phyloP scores from a whole-genome alignment of 2,797 vertebrate genomes.

The Liparis tanakae region DNA sequence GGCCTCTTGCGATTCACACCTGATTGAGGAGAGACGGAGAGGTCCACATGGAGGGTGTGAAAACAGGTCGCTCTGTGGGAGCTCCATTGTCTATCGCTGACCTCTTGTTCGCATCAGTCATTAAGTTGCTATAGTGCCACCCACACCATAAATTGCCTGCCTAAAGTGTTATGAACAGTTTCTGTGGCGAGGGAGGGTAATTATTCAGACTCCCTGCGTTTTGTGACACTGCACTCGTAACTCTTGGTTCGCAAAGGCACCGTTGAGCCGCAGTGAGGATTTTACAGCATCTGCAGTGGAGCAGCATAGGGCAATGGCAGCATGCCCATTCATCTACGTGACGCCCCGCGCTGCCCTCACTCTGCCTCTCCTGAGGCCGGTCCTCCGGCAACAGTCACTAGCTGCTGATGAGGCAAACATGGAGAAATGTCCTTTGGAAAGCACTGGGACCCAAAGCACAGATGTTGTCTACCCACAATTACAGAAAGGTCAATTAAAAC shows the following conservation, averaged over 20 bases:
- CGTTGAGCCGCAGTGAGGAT: slow-evolving; percentile 32
- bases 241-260: slow-evolving; percentile 41
- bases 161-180: slow-evolving; percentile 65
- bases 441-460: slow-evolving; percentile 53
- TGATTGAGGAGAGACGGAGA: slow-evolving; percentile 34
- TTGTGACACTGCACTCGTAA: slow-evolving; percentile 45
- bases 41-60: slow-evolving; percentile 45
- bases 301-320: slow-evolving; percentile 47
- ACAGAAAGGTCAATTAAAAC: slow-evolving; percentile 56
- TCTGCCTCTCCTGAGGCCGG: slow-evolving; percentile 27
- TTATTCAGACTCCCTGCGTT: slow-evolving; percentile 55
- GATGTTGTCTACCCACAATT: slow-evolving; percentile 71
- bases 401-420: slow-evolving; percentile 60
- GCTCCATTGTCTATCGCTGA: slow-evolving; percentile 30
- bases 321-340: slow-evolving; percentile 33
- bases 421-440: slow-evolving; percentile 55
- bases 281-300: slow-evolving; percentile 47
- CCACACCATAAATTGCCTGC: slow-evolving; percentile 60
- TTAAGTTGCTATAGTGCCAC: slow-evolving; percentile 57
- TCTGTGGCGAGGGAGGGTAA: slow-evolving; percentile 47
- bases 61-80: slow-evolving; percentile 20
- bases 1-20: slow-evolving; percentile 53
- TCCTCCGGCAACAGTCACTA: slow-evolving; percentile 36
- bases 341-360: slow-evolving; percentile 7
- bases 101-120: slow-evolving; percentile 48